Conservation (phyloP, 2,888 invertebrate species). For the Oxytorus armatus region DNA sequence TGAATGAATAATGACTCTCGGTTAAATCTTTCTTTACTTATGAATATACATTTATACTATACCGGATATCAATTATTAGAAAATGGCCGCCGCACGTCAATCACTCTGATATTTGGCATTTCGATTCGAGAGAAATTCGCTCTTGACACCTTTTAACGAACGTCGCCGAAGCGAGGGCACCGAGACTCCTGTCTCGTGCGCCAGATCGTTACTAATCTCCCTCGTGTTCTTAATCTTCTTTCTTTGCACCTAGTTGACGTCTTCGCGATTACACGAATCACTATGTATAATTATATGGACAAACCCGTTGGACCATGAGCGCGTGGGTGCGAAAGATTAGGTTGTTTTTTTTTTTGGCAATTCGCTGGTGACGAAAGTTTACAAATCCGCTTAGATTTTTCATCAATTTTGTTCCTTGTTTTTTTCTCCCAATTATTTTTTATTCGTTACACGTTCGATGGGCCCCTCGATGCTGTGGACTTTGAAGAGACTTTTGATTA, state of each 20-base stretch:
- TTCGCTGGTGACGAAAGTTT: constrained; percentile 54
- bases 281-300: constrained; percentile 9
- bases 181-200: constrained; percentile 1
- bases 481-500: no score
- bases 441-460: not conserved
- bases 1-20: constrained; percentile 58
- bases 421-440: constrained; percentile 17
- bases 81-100: not conserved
- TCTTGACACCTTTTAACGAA: constrained; percentile 17
- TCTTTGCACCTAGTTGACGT: constrained; percentile 26
- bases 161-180: not conserved
- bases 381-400: constrained; percentile 57
- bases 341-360: constrained; percentile 31
- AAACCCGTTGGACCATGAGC: constrained; percentile 25
- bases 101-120: not conserved
- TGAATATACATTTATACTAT: not conserved
- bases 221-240: constrained; percentile 2
- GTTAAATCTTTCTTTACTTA: not conserved
- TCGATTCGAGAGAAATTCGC: not conserved
- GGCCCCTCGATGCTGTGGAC: no score
- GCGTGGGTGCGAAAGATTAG: constrained; percentile 59
- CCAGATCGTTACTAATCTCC: constrained; percentile 29
- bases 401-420: constrained; percentile 27
- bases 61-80: no score
- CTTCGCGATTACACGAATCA: constrained; percentile 16